Conservation (phyloP, 2,113 vertebrate species). For the Cyprinodon variegatus region DNA sequence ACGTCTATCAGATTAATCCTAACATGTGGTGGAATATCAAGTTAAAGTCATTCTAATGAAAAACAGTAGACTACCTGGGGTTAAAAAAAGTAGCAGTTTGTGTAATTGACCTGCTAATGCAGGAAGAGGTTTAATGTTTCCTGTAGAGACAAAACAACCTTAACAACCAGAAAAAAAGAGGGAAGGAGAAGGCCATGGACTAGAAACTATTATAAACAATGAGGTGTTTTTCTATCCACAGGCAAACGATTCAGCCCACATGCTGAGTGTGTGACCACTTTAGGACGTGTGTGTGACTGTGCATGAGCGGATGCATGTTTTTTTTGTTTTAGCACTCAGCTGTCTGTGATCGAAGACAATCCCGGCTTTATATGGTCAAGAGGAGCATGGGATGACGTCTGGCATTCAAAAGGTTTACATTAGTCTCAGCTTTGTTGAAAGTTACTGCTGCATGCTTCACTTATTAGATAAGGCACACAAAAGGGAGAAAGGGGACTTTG, state of each 20-base stretch:
- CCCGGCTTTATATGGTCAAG: conserved; percentile 74
- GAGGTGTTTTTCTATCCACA: conserved; percentile 39
- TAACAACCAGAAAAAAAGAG: conserved; percentile 23
- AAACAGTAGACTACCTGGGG: conserved; percentile 13
- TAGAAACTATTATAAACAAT: conserved; percentile 41
- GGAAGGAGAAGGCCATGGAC: neutral
- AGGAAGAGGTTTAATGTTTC: conserved; percentile 76
- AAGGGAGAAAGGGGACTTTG: neutral
- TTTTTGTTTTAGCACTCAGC: conserved; percentile 33
- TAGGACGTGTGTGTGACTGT: conserved; percentile 29
- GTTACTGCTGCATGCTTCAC: conserved; percentile 21
- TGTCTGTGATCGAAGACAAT: conserved; percentile 49
- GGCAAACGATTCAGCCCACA: conserved; percentile 43
- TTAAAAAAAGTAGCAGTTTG: conserved; percentile 15
- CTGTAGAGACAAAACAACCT: conserved; percentile 52
- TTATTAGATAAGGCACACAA: conserved; percentile 2
- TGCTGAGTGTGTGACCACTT: conserved; percentile 47
- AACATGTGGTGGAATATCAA: neutral
- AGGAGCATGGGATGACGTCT: conserved; percentile 31
- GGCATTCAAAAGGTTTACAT: conserved; percentile 56
- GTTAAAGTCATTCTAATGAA: conserved; percentile 13
- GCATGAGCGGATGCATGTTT: conserved; percentile 28
- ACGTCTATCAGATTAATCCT: neutral
- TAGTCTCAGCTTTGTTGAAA: conserved; percentile 44
- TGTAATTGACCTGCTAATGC: conserved; percentile 39